Base-by-base conservation (phyloP, 2,797 vertebrate genomes). In the Lepus townsendii region DNA sequence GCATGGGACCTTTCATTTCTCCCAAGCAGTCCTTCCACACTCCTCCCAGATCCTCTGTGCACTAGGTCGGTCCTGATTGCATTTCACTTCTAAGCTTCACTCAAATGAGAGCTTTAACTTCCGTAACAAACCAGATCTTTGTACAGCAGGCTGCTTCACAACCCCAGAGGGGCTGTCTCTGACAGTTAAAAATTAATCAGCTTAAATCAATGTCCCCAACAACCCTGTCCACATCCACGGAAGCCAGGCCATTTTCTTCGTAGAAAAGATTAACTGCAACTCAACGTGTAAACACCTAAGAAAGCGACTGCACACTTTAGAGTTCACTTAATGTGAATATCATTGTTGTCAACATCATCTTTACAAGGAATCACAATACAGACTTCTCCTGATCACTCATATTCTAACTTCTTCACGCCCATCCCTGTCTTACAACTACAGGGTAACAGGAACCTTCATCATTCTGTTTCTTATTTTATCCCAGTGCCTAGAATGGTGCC, bases 151-250 rank as follows among this genome's bases (percentile, higher is more conserved):
- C 32, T 52, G 63, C 69, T 71, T 83, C 3, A 7, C 6, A 11
- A 47, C 35, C 32, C 50, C 8, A 38, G 32, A 77, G 57, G 50
- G 22, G 52, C 13, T 2, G 17, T 5, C 7, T 10, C 38, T 52
- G 26, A n/a, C 27, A 57, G 54, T 57, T 57, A 17, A 57, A 47
- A 17, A 57, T 57, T 57, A 2, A 4, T 35, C 47, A 2, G 19
- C 50, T 26, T 76, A 79, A 57, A 52, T n/a, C 0, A 60, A n/a
- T 38, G 47, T 13, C 63, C 2, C 66, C 54, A 20, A 26, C 4
- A 54, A n/a, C 50, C 27, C 0, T 0, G 22, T 20, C 50, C 65
- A 35, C 14, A 3, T 5, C 24, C 14, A 14, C 3, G 27, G 57
- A 77, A 60, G 22, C 0, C 3, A 27, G 30, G 19, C 3, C 38